Conservation (phyloP, 1,140 invertebrate genomes). For the Tribolium madens region DNA sequence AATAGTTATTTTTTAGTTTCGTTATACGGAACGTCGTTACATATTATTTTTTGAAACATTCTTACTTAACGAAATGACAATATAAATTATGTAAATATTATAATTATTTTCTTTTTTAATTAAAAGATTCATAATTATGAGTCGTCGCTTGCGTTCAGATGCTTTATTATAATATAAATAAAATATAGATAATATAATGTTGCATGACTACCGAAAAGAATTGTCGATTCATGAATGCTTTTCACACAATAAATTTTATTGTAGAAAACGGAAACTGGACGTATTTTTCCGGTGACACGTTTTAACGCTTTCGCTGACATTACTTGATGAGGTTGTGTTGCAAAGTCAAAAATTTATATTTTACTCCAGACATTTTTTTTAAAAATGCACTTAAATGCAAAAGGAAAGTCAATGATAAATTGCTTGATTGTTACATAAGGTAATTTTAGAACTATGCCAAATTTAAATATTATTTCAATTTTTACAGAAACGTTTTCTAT, state of each 20-base stretch:
- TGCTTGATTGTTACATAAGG: neutral
- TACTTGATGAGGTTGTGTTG: neutral
- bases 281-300: neutral
- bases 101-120: conserved; percentile 35
- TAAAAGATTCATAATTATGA: too few species aligned
- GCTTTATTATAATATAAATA: neutral
- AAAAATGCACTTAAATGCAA: conserved; percentile 20
- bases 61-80: conserved; percentile 25
- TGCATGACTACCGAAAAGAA: neutral
- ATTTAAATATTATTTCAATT: conserved; percentile 2
- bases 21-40: conserved; percentile 17
- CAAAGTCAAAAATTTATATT: neutral
- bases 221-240: neutral
- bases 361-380: neutral
- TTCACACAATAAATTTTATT: conserved; percentile 28
- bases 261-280: conserved; percentile 7
- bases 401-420: conserved; percentile 26
- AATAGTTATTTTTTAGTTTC: conserved; percentile 7
- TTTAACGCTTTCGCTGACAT: neutral
- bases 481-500: neutral
- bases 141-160: neutral
- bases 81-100: conserved; percentile 26
- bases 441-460: neutral
- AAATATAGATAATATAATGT: neutral
- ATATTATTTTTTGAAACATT: conserved; percentile 8